phyloP scores from a whole-genome alignment of 92 coral and sea anemone genomes.

The Hydrozoanthus gracilis region DNA sequence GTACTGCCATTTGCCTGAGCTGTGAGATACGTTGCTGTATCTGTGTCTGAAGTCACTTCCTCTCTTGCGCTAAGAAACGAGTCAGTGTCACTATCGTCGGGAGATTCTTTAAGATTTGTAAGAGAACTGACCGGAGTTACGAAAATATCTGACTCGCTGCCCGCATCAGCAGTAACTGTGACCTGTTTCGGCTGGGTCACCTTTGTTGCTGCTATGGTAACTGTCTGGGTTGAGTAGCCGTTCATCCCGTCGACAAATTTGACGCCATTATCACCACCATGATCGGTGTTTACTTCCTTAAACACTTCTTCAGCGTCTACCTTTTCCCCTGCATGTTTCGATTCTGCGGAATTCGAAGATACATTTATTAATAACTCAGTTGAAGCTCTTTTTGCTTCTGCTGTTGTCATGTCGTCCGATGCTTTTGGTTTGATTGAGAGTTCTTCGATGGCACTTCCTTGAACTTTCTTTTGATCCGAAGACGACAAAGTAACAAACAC shows the following conservation, averaged over 20 bases:
- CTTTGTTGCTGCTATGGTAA: constrained; percentile 9
- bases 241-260: background rate
- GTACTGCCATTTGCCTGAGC: constrained; percentile 72
- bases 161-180: background rate
- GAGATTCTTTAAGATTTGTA: background rate
- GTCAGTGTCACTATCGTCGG: constrained; percentile 79
- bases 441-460: background rate
- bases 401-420: background rate
- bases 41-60: constrained; percentile 86
- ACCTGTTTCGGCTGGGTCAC: constrained; percentile 3
- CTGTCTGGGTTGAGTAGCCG: constrained; percentile 10
- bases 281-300: background rate
- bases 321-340: background rate
- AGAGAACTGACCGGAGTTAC: constrained; percentile 16
- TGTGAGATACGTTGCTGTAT: constrained; percentile 77
- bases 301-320: background rate
- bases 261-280: constrained; percentile 3
- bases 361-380: constrained; percentile 29
- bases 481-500: constrained; percentile 34
- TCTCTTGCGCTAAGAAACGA: constrained; percentile 91
- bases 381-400: constrained; percentile 35
- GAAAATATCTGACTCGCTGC: background rate
- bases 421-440: background rate
- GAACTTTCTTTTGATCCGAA: background rate
- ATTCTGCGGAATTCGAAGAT: background rate